A percentile compares a stretch with the other conserved stretches of the same genome.
Evolutionary conservation across 2,113 vertebrate genomes (phyloP).

Genomic region (Baryphthengus martii): DNA sequence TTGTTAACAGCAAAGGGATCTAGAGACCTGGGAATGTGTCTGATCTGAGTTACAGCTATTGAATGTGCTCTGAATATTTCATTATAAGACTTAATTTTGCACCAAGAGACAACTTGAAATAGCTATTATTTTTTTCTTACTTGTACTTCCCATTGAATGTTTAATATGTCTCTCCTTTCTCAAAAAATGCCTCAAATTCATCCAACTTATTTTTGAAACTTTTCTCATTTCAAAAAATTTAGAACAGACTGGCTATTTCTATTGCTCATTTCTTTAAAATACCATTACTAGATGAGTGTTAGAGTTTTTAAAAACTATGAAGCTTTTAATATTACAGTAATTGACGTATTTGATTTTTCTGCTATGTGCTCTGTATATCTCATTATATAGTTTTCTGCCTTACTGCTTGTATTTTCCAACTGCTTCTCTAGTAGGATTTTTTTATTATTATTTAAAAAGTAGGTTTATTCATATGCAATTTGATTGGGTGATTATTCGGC

Average conservation of each 20-base stretch:
- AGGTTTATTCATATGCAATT: not conserved
- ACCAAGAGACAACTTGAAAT: not conserved
- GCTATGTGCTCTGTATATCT: not conserved
- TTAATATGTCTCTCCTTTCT: not conserved
- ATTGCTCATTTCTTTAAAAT: not conserved
- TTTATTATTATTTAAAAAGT: not conserved
- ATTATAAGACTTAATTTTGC: slow-evolving; percentile 32
- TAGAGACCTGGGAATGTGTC: not conserved
- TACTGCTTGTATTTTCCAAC: not conserved
- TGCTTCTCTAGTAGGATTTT: not conserved
- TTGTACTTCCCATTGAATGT: not conserved
- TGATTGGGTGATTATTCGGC: not conserved
- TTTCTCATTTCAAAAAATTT: not conserved
- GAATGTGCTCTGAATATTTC: slow-evolving; percentile 41
- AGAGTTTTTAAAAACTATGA: not conserved
- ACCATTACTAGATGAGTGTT: not conserved
- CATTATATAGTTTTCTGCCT: not conserved
- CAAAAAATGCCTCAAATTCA: not conserved
- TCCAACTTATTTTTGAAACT: not conserved
- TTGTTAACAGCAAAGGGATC: slow-evolving; percentile 46
- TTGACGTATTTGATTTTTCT: not conserved
- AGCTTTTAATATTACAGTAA: not conserved
- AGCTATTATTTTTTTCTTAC: not conserved
- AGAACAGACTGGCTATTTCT: not conserved
- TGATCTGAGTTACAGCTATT: slow-evolving; percentile 9